These are phyloP conservation scores for Caenorhabditis sp. DNA, from an alignment of 2,888 invertebrate species.

Conservation along the genomic window DNA sequence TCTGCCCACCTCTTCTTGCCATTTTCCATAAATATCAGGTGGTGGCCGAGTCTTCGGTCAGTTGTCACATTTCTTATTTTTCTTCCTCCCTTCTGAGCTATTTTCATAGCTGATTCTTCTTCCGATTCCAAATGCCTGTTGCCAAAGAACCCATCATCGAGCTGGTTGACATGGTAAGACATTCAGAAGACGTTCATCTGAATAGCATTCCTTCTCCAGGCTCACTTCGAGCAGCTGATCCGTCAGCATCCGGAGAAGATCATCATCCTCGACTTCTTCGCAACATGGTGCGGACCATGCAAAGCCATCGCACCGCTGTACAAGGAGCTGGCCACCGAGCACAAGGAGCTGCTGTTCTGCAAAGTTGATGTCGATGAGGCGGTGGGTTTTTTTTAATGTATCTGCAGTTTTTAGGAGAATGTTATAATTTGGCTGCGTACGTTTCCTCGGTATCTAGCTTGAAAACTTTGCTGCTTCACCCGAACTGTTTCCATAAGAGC, in stretches of 20 bases:
- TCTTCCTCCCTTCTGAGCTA: no score
- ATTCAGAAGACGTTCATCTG: neutral
- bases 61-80: no score
- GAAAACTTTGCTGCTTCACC: no score
- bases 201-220: conserved; percentile 56
- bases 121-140: conserved; percentile 22
- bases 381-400: conserved; percentile 44
- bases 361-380: conserved; percentile 78
- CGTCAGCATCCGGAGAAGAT: conserved; percentile 64
- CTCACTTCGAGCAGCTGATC: conserved; percentile 77
- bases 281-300: conserved; percentile 79
- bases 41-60: neutral
- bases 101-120: neutral
- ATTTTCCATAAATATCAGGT: conserved; percentile 22
- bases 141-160: conserved; percentile 46
- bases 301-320: conserved; percentile 75
- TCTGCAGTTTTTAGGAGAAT: neutral
- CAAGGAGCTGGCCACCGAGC: conserved; percentile 67
- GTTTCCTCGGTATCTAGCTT: no score
- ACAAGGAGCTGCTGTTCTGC: conserved; percentile 67
- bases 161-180: conserved; percentile 38
- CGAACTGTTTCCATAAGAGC: no score
- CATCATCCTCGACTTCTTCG: conserved; percentile 77
- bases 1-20: conserved; percentile 25
- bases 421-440: no score